Percentiles rank a stretch among this genome's conserved stretches.
Conservation (phyloP, 2,888 invertebrate species). For the Lucinisca nassula region DNA sequence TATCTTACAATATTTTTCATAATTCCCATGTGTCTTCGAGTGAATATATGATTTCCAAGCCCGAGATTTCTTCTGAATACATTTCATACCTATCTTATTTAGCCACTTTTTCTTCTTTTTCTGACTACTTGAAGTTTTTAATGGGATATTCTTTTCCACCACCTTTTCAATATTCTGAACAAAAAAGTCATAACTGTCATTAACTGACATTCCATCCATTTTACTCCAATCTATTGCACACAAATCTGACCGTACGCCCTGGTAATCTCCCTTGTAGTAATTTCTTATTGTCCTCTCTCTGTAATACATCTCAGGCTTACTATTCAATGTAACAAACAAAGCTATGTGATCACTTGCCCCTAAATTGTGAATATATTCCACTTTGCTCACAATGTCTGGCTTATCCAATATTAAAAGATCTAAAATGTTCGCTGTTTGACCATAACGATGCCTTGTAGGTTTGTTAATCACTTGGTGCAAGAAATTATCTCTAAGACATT, state of each 20-base stretch:
- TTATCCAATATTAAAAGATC: neutral
- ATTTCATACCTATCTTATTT: constrained; percentile 13
- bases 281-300: neutral
- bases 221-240: neutral
- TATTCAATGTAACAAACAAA: neutral
- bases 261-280: neutral
- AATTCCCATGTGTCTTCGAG: constrained; percentile 2
- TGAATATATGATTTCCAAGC: constrained; percentile 23
- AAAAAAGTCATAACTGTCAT: neutral
- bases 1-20: constrained; percentile 23
- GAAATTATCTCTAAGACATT: neutral
- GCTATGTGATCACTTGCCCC: neutral
- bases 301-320: neutral
- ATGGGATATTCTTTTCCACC: constrained; percentile 18
- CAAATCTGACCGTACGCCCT: neutral
- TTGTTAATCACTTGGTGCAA: neutral
- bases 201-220: neutral
- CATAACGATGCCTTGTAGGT: neutral
- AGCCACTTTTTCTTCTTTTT: no score
- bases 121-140: no score
- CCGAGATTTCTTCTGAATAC: constrained; percentile 18
- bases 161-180: neutral
- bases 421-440: neutral
- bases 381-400: neutral
- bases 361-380: neutral